These are phyloP conservation scores for Drosophila mojavensis DNA, from an alignment of 1,140 invertebrate genomes.

Conservation along the genomic window DNA sequence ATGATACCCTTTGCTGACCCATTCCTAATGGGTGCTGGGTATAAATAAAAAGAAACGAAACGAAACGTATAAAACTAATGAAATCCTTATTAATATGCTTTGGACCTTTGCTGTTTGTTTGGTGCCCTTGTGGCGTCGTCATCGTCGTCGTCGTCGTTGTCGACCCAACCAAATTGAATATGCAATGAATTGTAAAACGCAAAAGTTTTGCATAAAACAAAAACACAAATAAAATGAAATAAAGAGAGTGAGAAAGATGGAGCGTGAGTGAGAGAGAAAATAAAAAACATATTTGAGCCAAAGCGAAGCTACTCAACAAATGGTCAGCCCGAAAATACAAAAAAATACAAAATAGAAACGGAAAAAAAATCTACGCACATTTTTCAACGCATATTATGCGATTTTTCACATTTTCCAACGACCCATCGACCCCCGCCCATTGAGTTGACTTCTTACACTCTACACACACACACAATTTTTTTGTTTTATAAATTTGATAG, in stretches of 20 bases:
- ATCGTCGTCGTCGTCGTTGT: slow-evolving; percentile 24
- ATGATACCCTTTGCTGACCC: not conserved
- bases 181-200: slow-evolving; percentile 82
- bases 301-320: slow-evolving; percentile 42
- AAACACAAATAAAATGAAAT: too few species aligned
- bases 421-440: slow-evolving; percentile 24
- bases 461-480: not conserved
- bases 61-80: slow-evolving; percentile 79
- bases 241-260: slow-evolving; percentile 21
- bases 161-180: slow-evolving; percentile 75
- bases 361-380: slow-evolving; percentile 77
- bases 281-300: slow-evolving; percentile 26
- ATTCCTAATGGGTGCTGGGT: slow-evolving; percentile 10
- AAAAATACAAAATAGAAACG: not conserved
- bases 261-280: slow-evolving; percentile 18
- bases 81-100: slow-evolving; percentile 83
- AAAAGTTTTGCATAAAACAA: slow-evolving; percentile 81
- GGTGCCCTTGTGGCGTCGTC: slow-evolving; percentile 56
- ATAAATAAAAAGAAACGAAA: slow-evolving; percentile 23
- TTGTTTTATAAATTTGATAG: not conserved
- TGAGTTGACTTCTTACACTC: slow-evolving; percentile 30
- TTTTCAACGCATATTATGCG: slow-evolving; percentile 81
- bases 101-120: slow-evolving; percentile 77
- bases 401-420: slow-evolving; percentile 74
- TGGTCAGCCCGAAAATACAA: slow-evolving; percentile 54